A percentile compares a stretch with the other conserved stretches of the same genome.
Conservation (phyloP, 2,113 vertebrate genomes). For the Mormyrus iriodes region DNA sequence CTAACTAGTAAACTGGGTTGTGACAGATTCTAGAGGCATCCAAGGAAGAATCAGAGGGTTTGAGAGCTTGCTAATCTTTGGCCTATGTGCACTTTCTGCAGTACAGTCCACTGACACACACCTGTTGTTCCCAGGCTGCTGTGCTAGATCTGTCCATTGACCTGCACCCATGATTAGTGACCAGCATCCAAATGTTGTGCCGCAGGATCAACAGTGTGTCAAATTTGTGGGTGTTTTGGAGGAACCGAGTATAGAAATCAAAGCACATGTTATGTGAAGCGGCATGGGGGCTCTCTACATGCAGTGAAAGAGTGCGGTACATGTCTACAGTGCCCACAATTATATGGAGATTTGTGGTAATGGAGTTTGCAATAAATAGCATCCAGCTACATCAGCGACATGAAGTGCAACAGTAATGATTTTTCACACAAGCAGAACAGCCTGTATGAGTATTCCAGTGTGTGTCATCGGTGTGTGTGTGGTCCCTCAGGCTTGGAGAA, state of each 20-base stretch:
- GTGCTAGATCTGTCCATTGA: background rate
- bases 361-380: background rate
- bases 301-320: background rate
- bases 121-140: background rate
- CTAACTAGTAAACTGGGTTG: constrained; percentile 41
- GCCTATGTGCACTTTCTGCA: background rate
- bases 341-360: background rate
- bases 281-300: background rate
- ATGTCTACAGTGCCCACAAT: background rate
- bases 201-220: background rate
- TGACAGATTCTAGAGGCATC: background rate
- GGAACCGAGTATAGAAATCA: background rate
- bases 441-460: background rate
- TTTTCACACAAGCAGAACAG: background rate
- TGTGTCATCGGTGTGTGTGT: background rate
- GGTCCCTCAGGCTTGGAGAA: background rate
- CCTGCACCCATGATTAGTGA: too few species aligned
- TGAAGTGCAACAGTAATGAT: background rate
- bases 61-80: background rate
- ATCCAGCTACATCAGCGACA: background rate
- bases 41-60: background rate
- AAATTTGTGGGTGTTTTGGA: background rate
- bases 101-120: background rate
- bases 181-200: background rate
- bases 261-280: background rate